A percentile compares a stretch with the other conserved stretches of the same genome.
These are phyloP conservation scores for Microcebus griseorufus DNA, from an alignment of 2,113 vertebrate species.

Conservation along the genomic window DNA sequence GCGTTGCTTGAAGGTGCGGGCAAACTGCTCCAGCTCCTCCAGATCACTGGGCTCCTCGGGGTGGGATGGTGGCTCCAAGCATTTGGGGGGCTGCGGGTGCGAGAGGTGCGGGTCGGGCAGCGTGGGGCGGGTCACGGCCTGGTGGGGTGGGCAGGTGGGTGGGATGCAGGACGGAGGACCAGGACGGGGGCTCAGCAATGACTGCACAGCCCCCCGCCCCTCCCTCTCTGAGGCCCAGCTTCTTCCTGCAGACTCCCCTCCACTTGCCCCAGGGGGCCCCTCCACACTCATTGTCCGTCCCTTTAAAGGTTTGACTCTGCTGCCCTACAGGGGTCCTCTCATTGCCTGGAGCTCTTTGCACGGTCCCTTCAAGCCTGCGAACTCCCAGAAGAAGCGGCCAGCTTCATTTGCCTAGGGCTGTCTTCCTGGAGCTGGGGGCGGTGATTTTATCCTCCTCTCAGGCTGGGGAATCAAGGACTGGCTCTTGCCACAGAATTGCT, in stretches of 20 bases:
- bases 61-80: constrained; percentile 85
- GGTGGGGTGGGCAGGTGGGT: constrained; percentile 45
- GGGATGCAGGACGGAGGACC: constrained; percentile 43
- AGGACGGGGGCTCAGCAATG: not conserved
- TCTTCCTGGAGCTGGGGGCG: not conserved
- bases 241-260: not conserved
- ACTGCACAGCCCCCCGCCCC: not conserved
- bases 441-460: not conserved
- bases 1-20: constrained; percentile 95
- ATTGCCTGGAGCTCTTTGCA: not conserved
- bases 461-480: not conserved
- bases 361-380: not conserved
- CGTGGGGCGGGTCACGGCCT: constrained; percentile 88
- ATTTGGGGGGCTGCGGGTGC: constrained; percentile 82
- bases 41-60: constrained; percentile 95
- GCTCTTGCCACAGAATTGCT: not conserved
- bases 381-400: not conserved
- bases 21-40: constrained; percentile 95
- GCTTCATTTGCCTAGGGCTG: not conserved
- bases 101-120: constrained; percentile 82
- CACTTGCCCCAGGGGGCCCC: not conserved
- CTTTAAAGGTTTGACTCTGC: not conserved
- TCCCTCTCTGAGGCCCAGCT: not conserved
- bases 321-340: not conserved
- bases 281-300: no score